phyloP scores from a whole-genome alignment of 2,888 invertebrate genomes.

The Epsilonema sp. region DNA sequence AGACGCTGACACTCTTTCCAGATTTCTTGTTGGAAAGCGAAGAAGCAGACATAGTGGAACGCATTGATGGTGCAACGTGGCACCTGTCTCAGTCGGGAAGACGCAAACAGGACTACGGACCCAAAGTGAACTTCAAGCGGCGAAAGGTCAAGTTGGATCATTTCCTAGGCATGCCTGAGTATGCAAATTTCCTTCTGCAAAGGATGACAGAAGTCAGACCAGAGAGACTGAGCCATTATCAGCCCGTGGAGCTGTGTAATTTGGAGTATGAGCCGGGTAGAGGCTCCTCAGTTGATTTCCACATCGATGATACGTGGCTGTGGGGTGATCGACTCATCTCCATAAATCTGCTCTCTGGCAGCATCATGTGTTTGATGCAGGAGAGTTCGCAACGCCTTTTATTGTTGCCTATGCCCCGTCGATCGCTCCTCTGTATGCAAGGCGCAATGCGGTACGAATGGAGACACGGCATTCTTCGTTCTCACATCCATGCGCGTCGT shows the following conservation, averaged over 20 bases:
- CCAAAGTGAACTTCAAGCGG: slow-evolving; percentile 93
- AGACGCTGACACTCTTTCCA: slow-evolving; percentile 14
- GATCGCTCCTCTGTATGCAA: slow-evolving; percentile 63
- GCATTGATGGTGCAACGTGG: slow-evolving; percentile 64
- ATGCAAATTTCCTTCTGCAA: slow-evolving; percentile 37
- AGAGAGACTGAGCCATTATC: slow-evolving; percentile 16
- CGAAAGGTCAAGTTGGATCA: slow-evolving; percentile 52
- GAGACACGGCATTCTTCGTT: slow-evolving; percentile 69
- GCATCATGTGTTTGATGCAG: slow-evolving; percentile 55
- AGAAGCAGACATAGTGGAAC: slow-evolving; percentile 43
- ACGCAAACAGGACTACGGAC: slow-evolving; percentile 68
- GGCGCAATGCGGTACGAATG: slow-evolving; percentile 60
- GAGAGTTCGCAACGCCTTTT: slow-evolving; percentile 36
- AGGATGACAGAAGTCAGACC: slow-evolving; percentile 14
- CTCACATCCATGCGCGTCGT: slow-evolving; percentile 54
- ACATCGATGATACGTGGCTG: slow-evolving; percentile 95
- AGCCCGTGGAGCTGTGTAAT: slow-evolving; percentile 65
- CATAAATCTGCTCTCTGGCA: slow-evolving; percentile 60
- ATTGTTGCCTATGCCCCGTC: slow-evolving; percentile 61
- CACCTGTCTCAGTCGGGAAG: slow-evolving; percentile 73
- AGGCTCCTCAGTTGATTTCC: slow-evolving; percentile 81
- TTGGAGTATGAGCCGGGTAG: slow-evolving; percentile 55
- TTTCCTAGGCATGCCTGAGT: slow-evolving; percentile 69
- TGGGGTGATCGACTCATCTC: slow-evolving; percentile 96
- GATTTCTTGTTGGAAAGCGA: slow-evolving; percentile 55